Percentiles rank a stretch among this genome's conserved stretches.
Evolutionary conservation across 2,888 invertebrate genomes (phyloP).

Genomic region (Digitonthophagus gazella): DNA sequence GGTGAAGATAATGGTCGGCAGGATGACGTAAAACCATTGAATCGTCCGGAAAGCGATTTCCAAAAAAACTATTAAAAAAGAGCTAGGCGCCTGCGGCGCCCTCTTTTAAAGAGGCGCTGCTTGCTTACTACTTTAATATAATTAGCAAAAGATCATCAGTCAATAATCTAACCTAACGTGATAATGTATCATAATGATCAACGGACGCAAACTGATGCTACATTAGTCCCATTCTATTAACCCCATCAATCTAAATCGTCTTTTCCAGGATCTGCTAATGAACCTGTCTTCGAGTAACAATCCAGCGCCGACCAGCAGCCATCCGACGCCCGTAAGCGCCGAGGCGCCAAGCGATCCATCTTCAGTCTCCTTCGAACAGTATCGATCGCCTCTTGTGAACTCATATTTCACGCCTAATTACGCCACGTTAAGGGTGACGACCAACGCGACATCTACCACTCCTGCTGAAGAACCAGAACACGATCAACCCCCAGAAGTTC

Average conservation of each 20-base stretch:
- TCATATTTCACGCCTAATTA: conserved; percentile 56
- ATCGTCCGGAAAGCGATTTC: no score
- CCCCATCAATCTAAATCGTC: conserved; percentile 1
- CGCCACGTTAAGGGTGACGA: conserved; percentile 48
- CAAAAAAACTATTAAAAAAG: no score
- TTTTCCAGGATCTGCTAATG: conserved; percentile 57
- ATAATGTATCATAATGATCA: neutral
- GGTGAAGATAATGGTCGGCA: no score
- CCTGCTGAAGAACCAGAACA: conserved; percentile 30
- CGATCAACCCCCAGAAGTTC: conserved; percentile 42
- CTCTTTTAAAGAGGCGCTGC: no score
- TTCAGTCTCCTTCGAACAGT: conserved; percentile 53
- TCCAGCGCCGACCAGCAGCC: conserved; percentile 44
- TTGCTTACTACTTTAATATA: no score
- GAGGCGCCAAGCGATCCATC: conserved; percentile 46
- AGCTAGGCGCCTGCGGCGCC: no score
- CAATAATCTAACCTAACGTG: neutral
- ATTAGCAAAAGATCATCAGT: neutral
- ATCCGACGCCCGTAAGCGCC: conserved; percentile 49
- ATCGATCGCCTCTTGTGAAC: conserved; percentile 56
- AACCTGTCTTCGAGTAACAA: conserved; percentile 57
- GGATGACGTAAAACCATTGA: no score
- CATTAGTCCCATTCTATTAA: neutral
- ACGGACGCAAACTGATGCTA: neutral
- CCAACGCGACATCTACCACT: conserved; percentile 18